phyloP scores from a whole-genome alignment of 2,113 vertebrate species.

The Eptatretus burgeri region DNA sequence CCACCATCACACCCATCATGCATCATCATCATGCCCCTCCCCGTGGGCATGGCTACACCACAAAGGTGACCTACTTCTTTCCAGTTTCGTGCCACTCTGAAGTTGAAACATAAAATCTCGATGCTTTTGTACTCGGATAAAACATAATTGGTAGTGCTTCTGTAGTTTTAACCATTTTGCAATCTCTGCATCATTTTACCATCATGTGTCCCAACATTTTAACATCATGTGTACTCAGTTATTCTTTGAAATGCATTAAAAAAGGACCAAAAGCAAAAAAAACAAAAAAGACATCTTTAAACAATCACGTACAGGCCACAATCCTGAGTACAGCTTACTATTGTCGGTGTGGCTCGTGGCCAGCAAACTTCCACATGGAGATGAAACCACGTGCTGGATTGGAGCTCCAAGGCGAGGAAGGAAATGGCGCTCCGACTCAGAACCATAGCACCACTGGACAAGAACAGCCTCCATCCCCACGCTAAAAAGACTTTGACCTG shows the following conservation, averaged over 20 bases:
- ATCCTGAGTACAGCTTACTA: slow-evolving; percentile 26
- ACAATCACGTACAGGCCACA: neutral
- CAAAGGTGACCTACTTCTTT: too few species aligned
- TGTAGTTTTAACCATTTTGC: too few species aligned
- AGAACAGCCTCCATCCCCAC: slow-evolving; percentile 65
- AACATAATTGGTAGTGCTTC: too few species aligned
- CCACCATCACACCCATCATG: too few species aligned
- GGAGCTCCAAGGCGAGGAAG: slow-evolving; percentile 52
- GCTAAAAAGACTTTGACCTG: slow-evolving; percentile 52
- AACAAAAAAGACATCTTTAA: neutral
- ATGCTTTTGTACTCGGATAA: neutral
- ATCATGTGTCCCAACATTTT: too few species aligned
- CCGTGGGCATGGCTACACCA: too few species aligned
- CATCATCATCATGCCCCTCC: too few species aligned
- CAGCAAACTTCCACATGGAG: slow-evolving; percentile 35
- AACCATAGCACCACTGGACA: slow-evolving; percentile 40
- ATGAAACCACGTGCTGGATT: slow-evolving; percentile 36
- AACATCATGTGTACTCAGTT: too few species aligned
- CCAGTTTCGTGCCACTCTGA: too few species aligned
- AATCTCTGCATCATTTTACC: too few species aligned
- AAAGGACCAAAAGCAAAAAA: too few species aligned
- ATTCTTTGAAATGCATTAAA: neutral
- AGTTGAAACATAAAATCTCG: too few species aligned
- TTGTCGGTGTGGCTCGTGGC: slow-evolving; percentile 62
- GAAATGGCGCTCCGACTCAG: slow-evolving; percentile 34